Conservation (phyloP, 1,140 invertebrate species). For the Macrosteles quadrilineatus region DNA sequence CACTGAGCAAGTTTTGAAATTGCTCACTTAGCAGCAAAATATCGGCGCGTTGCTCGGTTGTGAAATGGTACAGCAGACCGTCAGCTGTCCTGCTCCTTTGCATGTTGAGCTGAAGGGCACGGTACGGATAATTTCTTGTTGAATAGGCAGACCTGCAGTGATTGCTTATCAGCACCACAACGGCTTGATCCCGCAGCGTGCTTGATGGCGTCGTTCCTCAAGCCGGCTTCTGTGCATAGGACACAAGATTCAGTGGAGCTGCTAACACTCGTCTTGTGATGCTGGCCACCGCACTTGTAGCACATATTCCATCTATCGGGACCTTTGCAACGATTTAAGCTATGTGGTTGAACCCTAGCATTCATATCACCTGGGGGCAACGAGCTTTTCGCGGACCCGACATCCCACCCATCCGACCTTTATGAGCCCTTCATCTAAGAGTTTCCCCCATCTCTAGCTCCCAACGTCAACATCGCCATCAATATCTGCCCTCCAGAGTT, state of each 20-base stretch:
- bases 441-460: background rate
- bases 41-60: background rate
- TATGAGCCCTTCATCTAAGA: background rate
- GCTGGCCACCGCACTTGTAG: conserved; percentile 9
- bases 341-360: no score
- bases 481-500: no score
- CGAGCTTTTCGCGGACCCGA: background rate
- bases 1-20: background rate
- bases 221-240: conserved; percentile 1
- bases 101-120: background rate
- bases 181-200: background rate
- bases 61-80: background rate
- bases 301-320: background rate
- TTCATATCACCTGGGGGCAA: no score
- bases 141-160: background rate
- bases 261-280: background rate
- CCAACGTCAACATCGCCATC: background rate
- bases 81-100: background rate
- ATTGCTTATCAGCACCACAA: background rate
- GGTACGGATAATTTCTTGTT: background rate
- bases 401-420: background rate
- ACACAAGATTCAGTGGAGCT: background rate
- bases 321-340: conserved; percentile 3
- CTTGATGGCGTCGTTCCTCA: background rate
- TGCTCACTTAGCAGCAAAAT: background rate